phyloP scores from a whole-genome alignment of 1,140 invertebrate species.

The Drosophila orena region DNA sequence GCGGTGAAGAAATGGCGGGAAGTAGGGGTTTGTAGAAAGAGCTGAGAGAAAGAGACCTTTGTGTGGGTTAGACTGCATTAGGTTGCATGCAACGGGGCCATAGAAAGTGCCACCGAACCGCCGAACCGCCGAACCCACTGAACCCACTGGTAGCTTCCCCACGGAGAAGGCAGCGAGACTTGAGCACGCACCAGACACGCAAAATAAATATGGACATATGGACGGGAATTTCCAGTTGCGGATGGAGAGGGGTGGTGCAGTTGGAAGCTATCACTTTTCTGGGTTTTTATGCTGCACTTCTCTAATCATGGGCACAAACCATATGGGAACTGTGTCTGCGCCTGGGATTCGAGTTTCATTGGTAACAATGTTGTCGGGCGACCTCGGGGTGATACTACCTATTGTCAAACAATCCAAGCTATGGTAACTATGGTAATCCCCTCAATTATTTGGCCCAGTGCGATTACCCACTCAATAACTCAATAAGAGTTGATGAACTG shows the following conservation, averaged over 20 bases:
- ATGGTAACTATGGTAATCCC: conserved; percentile 50
- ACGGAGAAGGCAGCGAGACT: conserved; percentile 23
- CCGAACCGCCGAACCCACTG: conserved; percentile 25
- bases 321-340: conserved; percentile 48
- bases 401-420: conserved; percentile 28
- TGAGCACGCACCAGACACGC: conserved; percentile 58
- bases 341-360: conserved; percentile 4
- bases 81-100: conserved; percentile 78
- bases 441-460: conserved; percentile 36
- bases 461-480: conserved; percentile 44
- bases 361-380: conserved; percentile 1
- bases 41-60: conserved; percentile 53
- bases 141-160: conserved; percentile 21
- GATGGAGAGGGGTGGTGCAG: conserved; percentile 13
- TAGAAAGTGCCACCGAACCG: conserved; percentile 69
- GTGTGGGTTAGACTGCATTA: conserved; percentile 48
- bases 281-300: conserved; percentile 37
- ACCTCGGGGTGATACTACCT: conserved; percentile 16
- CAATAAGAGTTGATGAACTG: conserved; percentile 47
- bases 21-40: not conserved
- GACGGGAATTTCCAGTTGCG: conserved; percentile 5
- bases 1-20: not conserved
- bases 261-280: conserved; percentile 55
- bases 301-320: conserved; percentile 30
- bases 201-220: conserved; percentile 15